Conservation (phyloP, 2,797 vertebrate species). For the Falco peregrinus region DNA sequence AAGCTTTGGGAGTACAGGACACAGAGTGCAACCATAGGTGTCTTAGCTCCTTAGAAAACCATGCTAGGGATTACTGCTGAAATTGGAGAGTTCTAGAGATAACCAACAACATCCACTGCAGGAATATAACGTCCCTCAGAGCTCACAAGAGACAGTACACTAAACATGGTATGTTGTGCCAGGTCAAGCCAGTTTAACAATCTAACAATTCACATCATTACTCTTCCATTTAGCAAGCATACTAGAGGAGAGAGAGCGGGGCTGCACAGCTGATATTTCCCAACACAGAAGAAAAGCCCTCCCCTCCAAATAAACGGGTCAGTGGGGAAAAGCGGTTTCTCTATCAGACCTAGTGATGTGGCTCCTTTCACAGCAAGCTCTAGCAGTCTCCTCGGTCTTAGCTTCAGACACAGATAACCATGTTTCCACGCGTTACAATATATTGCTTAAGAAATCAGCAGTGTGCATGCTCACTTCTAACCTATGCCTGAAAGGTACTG, state of each 20-base stretch:
- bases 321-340: neutral
- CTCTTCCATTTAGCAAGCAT: neutral
- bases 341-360: neutral
- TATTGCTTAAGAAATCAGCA: neutral
- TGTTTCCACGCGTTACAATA: neutral
- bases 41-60: neutral
- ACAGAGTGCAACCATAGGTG: neutral
- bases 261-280: neutral
- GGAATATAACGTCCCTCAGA: neutral
- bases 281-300: neutral
- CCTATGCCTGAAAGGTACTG: neutral
- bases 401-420: neutral
- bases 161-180: neutral
- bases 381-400: neutral
- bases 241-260: neutral
- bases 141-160: neutral
- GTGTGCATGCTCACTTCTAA: neutral
- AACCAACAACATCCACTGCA: neutral
- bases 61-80: neutral
- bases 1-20: neutral
- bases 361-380: neutral
- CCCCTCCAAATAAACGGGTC: accelerated
- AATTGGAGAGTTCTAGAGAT: neutral
- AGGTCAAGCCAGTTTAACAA: neutral
- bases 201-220: neutral